phyloP scores from a whole-genome alignment of 2,113 vertebrate genomes.

The Tychaedon coryphoeus region DNA sequence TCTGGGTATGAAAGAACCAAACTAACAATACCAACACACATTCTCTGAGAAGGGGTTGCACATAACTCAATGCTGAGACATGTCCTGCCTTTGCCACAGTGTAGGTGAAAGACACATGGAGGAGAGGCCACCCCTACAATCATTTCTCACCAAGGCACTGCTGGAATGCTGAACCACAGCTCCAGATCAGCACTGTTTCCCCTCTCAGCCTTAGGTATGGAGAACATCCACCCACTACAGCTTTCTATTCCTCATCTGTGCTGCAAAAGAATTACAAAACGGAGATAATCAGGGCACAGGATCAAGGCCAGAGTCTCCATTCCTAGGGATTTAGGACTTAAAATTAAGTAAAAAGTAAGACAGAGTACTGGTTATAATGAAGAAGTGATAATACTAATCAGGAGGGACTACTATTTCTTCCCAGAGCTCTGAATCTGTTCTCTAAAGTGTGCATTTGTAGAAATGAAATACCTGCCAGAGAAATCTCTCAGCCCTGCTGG shows the following conservation, averaged over 20 bases:
- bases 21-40: background rate
- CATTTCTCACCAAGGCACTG: background rate
- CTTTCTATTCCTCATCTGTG: background rate
- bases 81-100: background rate
- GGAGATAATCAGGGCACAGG: background rate
- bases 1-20: background rate
- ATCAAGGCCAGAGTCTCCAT: background rate
- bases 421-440: background rate
- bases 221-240: background rate
- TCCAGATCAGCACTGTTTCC: background rate
- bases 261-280: background rate
- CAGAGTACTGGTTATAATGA: background rate
- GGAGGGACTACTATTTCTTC: background rate
- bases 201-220: background rate
- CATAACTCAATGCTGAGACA: background rate
- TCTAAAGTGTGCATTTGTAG: background rate
- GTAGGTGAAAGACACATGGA: background rate
- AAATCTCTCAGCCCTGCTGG: background rate
- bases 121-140: background rate
- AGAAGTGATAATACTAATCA: background rate
- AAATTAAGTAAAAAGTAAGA: background rate
- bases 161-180: background rate
- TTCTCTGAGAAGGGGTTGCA: background rate
- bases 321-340: background rate
- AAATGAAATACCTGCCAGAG: background rate